Evolutionary conservation across 1,140 invertebrate genomes (phyloP), one percentile per base, ranked within the genome.

Genomic region (Globodera ellingtonae): DNA sequence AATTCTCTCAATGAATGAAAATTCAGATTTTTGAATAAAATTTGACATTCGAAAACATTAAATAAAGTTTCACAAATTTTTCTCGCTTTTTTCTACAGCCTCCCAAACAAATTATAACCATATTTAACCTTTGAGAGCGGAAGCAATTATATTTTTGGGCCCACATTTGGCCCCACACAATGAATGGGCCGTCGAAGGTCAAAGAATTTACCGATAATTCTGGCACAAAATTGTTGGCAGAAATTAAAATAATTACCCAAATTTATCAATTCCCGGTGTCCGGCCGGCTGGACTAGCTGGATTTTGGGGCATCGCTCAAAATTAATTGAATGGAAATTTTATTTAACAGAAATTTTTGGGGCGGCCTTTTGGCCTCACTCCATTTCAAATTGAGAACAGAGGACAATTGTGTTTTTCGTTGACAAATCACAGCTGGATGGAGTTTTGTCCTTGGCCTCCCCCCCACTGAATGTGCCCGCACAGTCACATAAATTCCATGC

Each of bases 121-220:
- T 50, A 18, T 48, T 56, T 18, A 44, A 46, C 67, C 18, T 72
- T 56, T 56, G 13, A 15, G 15, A 15, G 15, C 52, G 47, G 70
- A 72, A 48, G 47, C 47, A 50, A 50, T 50, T 72, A 56, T 72
- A 48, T 72, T 56, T n/a, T 72, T 72, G 70, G 70, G 70, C 10
- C 13, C 3, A 56, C 65, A 72, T 56, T 72, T 72, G 70, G 15
- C 70, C 52, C 13, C 52, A 56, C 47, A 18, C 13, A 56, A 50
- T 13, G 10, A 56, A 50, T 13, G 10, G 70, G 47, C 70, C 52
- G 47, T n/a, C 52, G 15, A 48, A 18, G 56, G 56, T n/a, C 56
- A 62, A 62, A 52, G 56, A 13, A 15, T 35, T 62, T 18, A 15
- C 10, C 10, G 18, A 18, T 62, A 62, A 62, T 62, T 62, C 18